Evolutionary conservation across 2,113 vertebrate genomes (phyloP), one percentile per base, ranked within the genome.

Genomic region (Pedionomus torquatus): DNA sequence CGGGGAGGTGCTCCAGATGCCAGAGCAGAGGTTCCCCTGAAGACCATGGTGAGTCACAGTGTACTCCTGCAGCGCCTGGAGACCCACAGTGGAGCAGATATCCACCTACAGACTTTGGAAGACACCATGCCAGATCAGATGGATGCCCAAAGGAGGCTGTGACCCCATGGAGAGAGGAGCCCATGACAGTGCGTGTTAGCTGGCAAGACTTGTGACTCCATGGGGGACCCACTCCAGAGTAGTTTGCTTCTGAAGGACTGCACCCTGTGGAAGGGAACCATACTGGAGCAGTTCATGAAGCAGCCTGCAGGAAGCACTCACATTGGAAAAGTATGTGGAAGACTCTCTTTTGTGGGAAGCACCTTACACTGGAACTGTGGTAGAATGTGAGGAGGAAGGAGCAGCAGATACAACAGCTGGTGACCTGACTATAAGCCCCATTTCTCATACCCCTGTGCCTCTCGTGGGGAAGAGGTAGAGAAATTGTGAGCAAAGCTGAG

Each of bases 391-490:
- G 17, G 17, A n/a, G 28, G 9, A 70, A 41, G 43, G 23, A 57
- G 3, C 1, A 1, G 10, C n/a, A 69, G 43, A 39, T 8, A 48
- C 9, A 44, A 54, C 4, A 2, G 25, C 28, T 25, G 43, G 49
- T 39, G 13, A 33, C 48, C n/a, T 57, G 39, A 66, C 35, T 12
- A 11, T 16, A 57, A 24, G 9, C 20, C 20, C 43, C 12, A 46
- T 31, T 55, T n/a, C 33, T 16, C 0, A 0, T 46, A 5, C 25
- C 11, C 15, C 23, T 28, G 17, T 3, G 2, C 19, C 6, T 10
- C 4, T 16, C 2, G 2, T 3, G 30, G 11, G 33, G 15, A 55
- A 4, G 63, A 81, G 19, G 49, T 5, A 46, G 28, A 55, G 48
- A 35, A 35, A 30, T 3, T 30, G 7, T 11, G 28, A 30, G 25